These are phyloP conservation scores for Nothoprocta perdicaria DNA, from an alignment of 2,113 vertebrate species.

Conservation along the genomic window DNA sequence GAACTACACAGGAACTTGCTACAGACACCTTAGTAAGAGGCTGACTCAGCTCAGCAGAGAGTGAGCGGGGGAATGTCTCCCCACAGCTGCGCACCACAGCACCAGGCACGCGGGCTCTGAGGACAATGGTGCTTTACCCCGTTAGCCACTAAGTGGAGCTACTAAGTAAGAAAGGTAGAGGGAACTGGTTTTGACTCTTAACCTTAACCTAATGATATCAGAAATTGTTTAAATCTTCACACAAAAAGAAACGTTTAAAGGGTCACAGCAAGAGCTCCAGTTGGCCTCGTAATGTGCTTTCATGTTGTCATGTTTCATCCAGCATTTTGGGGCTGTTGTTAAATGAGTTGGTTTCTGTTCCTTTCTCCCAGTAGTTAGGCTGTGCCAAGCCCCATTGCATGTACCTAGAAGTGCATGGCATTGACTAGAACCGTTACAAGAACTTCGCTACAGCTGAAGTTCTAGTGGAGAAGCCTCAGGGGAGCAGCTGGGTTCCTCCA, in stretches of 20 bases:
- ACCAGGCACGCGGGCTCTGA: neutral
- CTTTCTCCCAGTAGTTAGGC: neutral
- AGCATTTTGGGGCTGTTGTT: neutral
- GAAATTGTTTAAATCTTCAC: neutral
- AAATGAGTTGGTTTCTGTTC: neutral
- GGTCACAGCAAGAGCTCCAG: neutral
- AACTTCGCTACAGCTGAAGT: neutral
- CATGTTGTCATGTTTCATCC: neutral
- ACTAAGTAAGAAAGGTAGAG: constrained; percentile 40
- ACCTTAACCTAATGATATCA: neutral
- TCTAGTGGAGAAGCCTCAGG: neutral
- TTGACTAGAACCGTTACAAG: neutral
- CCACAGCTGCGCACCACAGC: neutral
- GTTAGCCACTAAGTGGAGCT: constrained; percentile 45
- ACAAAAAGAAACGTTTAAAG: neutral
- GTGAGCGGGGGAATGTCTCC: neutral
- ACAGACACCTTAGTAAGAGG: neutral
- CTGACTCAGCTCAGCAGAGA: neutral
- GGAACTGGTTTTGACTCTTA: neutral
- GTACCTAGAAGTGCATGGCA: neutral
- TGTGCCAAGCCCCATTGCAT: rapidly evolving
- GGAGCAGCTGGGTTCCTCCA: neutral
- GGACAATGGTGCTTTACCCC: neutral
- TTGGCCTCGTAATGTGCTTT: neutral
- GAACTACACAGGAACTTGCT: neutral